Evolutionary conservation across 2,888 invertebrate species (phyloP).

Genomic region (Nasonovia ribisnigri): DNA sequence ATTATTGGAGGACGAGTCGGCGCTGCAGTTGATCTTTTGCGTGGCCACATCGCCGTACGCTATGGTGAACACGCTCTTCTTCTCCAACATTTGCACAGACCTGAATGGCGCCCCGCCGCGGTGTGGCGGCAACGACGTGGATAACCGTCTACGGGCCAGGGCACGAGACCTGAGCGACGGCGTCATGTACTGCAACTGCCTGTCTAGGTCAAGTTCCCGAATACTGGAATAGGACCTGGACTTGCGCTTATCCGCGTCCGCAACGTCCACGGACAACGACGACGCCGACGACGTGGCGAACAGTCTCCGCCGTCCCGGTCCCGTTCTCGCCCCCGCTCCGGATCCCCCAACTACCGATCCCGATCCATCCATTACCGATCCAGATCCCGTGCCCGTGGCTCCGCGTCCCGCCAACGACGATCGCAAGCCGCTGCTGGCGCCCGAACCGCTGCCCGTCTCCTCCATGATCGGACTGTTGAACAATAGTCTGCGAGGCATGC

Average conservation of each 20-base stretch:
- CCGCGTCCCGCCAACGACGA: neutral
- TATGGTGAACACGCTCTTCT: slow-evolving; percentile 93
- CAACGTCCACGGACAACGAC: neutral
- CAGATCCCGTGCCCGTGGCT: neutral
- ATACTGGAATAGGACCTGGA: slow-evolving; percentile 60
- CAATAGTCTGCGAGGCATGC: slow-evolving; percentile 39
- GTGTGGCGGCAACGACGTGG: slow-evolving; percentile 35
- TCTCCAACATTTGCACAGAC: slow-evolving; percentile 75
- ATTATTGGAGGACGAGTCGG: slow-evolving; percentile 61
- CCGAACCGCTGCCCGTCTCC: slow-evolving; percentile 60
- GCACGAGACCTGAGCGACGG: slow-evolving; percentile 57
- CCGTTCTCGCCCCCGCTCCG: neutral
- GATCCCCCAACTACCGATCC: neutral
- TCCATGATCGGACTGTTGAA: slow-evolving; percentile 62
- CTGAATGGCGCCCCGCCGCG: neutral
- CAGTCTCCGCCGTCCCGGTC: slow-evolving; percentile 17
- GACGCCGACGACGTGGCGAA: neutral
- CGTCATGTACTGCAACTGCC: slow-evolving; percentile 61
- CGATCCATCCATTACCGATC: neutral
- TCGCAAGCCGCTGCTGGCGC: slow-evolving; percentile 46
- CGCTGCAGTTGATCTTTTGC: slow-evolving; percentile 70
- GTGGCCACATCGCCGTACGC: slow-evolving; percentile 93
- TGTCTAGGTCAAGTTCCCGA: slow-evolving; percentile 61
- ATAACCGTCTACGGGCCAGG: slow-evolving; percentile 37
- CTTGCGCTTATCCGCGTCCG: slow-evolving; percentile 29